phyloP scores from a whole-genome alignment of 2,797 vertebrate species.

The Micropoecilia bifurca region DNA sequence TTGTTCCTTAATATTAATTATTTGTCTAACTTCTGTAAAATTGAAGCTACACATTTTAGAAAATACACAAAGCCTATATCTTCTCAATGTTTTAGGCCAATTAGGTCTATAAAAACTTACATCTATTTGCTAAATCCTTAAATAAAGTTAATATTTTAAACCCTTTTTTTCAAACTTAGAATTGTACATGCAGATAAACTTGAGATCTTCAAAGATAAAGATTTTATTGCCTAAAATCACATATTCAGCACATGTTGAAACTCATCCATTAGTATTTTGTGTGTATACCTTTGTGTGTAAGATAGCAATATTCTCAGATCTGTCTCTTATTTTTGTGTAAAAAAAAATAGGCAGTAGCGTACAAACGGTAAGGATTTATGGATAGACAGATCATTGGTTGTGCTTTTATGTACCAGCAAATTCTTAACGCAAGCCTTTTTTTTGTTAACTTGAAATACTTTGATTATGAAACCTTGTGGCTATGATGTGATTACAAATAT shows the following conservation, averaged over 20 bases:
- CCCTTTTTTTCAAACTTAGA: not conserved
- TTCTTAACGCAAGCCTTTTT: not conserved
- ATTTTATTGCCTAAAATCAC: no score
- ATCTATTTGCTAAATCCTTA: not conserved
- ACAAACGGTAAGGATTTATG: not conserved
- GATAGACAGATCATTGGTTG: not conserved
- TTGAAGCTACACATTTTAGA: not conserved
- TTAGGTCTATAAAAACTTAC: not conserved
- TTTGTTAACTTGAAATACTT: conserved; percentile 13
- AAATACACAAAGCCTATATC: not conserved
- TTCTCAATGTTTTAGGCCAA: not conserved
- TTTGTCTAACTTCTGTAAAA: not conserved
- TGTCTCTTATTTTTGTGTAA: not conserved
- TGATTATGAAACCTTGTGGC: not conserved
- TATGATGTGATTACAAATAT: conserved; percentile 5
- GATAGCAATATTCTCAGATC: not conserved
- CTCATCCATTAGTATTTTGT: not conserved
- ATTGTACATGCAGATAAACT: not conserved
- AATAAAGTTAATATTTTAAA: not conserved
- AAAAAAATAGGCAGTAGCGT: not conserved
- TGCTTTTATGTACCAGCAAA: not conserved
- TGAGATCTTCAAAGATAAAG: no score
- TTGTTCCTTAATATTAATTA: not conserved
- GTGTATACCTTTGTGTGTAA: not conserved
- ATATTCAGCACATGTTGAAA: not conserved